Base-by-base conservation (phyloP, 2,888 invertebrate genomes). In the Caradrina clavipalpis region DNA sequence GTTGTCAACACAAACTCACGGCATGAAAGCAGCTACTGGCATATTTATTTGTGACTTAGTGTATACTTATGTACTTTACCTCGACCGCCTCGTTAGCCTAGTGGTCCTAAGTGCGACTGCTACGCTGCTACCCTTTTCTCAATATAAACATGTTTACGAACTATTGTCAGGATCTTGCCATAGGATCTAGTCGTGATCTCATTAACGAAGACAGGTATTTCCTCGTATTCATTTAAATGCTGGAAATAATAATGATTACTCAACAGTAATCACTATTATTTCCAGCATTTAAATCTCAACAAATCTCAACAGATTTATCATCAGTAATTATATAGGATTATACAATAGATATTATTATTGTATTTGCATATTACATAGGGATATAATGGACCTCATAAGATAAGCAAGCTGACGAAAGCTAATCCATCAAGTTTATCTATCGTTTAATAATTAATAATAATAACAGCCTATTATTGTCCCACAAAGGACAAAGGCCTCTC, bases 221-320 rank as follows among this genome's bases (percentile, higher is more conserved):
- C 58, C 58, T 76, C 1, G 35, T 59, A 50, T n/a, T 76, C 54
- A 76, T 69, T 73, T 39, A 57, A 75, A 58, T 58, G 15, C 31
- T 22, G 19, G 19, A 56, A 35, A 65, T 55, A 50, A 11, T 59
- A 26, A n/a, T 39, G n/a, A 59, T 76, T 26, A 59, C n/a, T n/a
- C n/a, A n/a, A n/a, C n/a, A n/a, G n/a, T n/a, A n/a, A n/a, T n/a
- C n/a, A n/a, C n/a, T n/a, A n/a, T n/a, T n/a, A n/a, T n/a, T n/a
- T n/a, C n/a, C n/a, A n/a, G n/a, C n/a, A n/a, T n/a, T n/a, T n/a
- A n/a, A n/a, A n/a, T n/a, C n/a, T n/a, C n/a, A n/a, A n/a, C n/a
- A n/a, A n/a, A n/a, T n/a, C n/a, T n/a, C n/a, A n/a, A n/a, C n/a
- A 59, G 49, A 76, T 55, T 76, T 50, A 76, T 55, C 50, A 76